Evolutionary conservation across 2,888 invertebrate species (phyloP).

Genomic region (Cabera pusaria): DNA sequence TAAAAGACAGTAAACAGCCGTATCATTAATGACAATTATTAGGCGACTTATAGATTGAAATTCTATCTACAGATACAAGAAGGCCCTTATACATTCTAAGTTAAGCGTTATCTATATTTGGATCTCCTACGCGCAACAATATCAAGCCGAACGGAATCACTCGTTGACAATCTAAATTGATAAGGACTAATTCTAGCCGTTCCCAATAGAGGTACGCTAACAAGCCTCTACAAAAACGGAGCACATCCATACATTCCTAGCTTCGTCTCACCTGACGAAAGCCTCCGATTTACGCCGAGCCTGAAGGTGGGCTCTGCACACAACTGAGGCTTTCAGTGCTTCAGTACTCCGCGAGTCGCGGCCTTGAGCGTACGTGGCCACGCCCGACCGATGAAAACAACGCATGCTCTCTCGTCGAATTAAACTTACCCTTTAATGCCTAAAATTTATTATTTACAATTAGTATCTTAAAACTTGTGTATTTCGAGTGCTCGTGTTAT

Average conservation of each 20-base stretch:
- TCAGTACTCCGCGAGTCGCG: slow-evolving; percentile 63
- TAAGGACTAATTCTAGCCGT: too few relatives aligned
- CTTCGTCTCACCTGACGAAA: slow-evolving; percentile 55
- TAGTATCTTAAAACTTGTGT: background rate
- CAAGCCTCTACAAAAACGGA: slow-evolving; percentile 21
- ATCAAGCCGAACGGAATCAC: too few relatives aligned
- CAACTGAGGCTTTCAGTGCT: slow-evolving; percentile 11
- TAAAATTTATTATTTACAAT: too few relatives aligned
- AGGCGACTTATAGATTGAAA: too few relatives aligned
- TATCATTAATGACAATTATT: too few relatives aligned
- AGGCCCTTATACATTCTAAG: too few relatives aligned
- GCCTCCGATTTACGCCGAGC: slow-evolving; percentile 46
- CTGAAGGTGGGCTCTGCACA: slow-evolving; percentile 40
- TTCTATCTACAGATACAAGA: too few relatives aligned
- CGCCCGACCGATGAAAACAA: slow-evolving; percentile 27
- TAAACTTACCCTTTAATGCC: slow-evolving; percentile 40
- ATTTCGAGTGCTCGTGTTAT: slow-evolving; percentile 4
- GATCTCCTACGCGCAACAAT: too few relatives aligned
- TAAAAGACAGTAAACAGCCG: too few relatives aligned
- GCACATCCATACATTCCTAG: slow-evolving; percentile 46
- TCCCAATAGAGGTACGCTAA: too few relatives aligned
- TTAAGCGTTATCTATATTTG: too few relatives aligned
- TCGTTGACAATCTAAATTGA: too few relatives aligned
- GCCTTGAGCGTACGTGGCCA: slow-evolving; percentile 37
- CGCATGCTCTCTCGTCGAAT: slow-evolving; percentile 46